phyloP scores from a whole-genome alignment of 1,140 invertebrate species.

The Ctenoplectra terminalis region DNA sequence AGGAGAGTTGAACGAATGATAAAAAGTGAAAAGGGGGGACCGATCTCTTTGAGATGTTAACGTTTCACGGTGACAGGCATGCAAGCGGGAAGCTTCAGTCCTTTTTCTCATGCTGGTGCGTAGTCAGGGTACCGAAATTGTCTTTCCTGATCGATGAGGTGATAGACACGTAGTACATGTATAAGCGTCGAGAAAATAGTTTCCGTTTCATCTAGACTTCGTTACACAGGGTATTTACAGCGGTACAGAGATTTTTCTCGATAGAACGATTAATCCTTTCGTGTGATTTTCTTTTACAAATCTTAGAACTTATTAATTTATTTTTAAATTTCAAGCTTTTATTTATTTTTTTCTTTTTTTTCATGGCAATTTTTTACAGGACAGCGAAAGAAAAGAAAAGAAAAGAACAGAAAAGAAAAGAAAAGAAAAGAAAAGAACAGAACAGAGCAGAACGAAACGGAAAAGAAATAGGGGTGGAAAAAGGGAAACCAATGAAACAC shows the following conservation, averaged over 20 bases:
- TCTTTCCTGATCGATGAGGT: conserved; percentile 60
- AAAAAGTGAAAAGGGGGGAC: neutral
- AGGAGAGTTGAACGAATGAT: neutral
- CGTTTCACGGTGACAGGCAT: conserved; percentile 58
- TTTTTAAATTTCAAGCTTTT: neutral
- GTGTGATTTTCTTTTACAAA: too few relatives aligned
- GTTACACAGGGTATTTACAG: conserved; percentile 58
- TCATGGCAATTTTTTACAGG: too few relatives aligned
- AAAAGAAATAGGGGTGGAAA: neutral
- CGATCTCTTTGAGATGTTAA: conserved; percentile 33
- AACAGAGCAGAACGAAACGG: too few relatives aligned
- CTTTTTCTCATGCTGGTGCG: conserved; percentile 69
- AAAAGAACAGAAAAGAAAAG: too few relatives aligned
- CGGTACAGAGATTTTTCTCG: neutral
- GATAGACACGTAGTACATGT: conserved; percentile 61
- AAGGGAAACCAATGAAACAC: neutral
- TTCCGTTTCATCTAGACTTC: conserved; percentile 30
- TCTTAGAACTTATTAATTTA: too few relatives aligned
- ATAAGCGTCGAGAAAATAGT: conserved; percentile 35
- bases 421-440: too few relatives aligned
- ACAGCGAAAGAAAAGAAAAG: neutral
- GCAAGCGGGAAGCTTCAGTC: conserved; percentile 62
- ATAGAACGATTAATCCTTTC: conserved; percentile 36
- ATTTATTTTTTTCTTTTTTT: too few relatives aligned
- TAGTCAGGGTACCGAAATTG: conserved; percentile 55